phyloP scores from a whole-genome alignment of 2,888 invertebrate species.

The Caenorhabditis becei region DNA sequence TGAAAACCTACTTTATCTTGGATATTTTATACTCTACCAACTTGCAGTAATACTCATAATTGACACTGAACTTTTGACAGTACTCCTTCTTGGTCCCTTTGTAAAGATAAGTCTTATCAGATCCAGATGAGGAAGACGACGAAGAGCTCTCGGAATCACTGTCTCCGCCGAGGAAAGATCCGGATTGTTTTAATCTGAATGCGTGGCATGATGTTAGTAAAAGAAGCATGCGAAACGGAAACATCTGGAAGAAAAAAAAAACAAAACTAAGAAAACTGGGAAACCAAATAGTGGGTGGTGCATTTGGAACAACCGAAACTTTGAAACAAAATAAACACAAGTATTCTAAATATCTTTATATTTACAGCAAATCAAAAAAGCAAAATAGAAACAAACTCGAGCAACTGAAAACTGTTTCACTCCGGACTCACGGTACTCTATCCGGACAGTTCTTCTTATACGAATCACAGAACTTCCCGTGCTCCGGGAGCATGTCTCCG shows the following conservation, averaged over 20 bases:
- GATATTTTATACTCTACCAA: conserved; percentile 18
- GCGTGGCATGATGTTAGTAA: not conserved
- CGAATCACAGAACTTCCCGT: conserved; percentile 71
- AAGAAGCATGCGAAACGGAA: not conserved
- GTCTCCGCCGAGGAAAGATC: conserved; percentile 61
- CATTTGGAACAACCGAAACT: not conserved
- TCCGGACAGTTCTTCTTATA: conserved; percentile 75
- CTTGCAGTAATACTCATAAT: conserved; percentile 71
- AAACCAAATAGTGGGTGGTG: not conserved
- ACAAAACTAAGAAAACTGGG: not conserved
- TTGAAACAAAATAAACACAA: conserved; percentile 6
- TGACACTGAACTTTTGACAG: conserved; percentile 69
- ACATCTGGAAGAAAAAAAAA: conserved; percentile 10
- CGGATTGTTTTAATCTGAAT: conserved; percentile 67
- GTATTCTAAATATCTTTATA: not conserved
- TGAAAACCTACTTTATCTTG: not conserved
- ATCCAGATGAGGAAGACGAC: conserved; percentile 17
- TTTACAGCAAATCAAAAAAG: conserved; percentile 2
- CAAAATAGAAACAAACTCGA: conserved; percentile 1
- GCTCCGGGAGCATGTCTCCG: conserved; percentile 62
- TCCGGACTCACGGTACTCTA: conserved; percentile 48
- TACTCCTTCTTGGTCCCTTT: conserved; percentile 68
- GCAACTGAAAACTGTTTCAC: too few species aligned
- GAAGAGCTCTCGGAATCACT: not conserved
- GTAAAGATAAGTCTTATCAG: conserved; percentile 58